Conservation (phyloP, 2,888 invertebrate genomes). For the Pseudococcus jackbeardsleyi region DNA sequence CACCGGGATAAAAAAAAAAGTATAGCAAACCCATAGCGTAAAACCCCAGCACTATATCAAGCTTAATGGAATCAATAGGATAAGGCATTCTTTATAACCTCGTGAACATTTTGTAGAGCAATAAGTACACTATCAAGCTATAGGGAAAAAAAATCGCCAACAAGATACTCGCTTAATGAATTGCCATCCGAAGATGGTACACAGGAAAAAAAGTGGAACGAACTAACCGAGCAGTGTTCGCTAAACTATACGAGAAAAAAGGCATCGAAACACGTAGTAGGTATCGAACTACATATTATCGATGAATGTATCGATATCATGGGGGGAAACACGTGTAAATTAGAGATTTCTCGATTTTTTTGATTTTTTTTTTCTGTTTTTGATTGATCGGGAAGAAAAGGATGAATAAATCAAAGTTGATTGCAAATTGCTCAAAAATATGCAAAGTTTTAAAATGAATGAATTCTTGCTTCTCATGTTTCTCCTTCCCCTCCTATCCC, state of each 20-base stretch:
- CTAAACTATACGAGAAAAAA: neutral
- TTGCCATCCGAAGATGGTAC: constrained; percentile 23
- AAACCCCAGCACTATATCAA: constrained; percentile 48
- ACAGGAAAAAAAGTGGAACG: constrained; percentile 3
- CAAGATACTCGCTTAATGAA: constrained; percentile 42
- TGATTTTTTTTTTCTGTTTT: neutral
- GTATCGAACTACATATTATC: neutral
- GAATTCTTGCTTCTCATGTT: no score
- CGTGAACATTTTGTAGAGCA: constrained; percentile 51
- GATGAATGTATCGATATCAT: neutral
- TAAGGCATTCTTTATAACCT: constrained; percentile 54
- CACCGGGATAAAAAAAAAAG: neutral
- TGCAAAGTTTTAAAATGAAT: no score
- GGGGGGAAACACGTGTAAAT: neutral
- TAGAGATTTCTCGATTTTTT: neutral
- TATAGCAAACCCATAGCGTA: constrained; percentile 22
- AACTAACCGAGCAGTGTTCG: neutral
- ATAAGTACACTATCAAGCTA: constrained; percentile 28
- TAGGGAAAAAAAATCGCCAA: constrained; percentile 34
- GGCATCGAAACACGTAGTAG: neutral
- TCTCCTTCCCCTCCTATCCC: no score
- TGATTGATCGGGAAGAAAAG: no score
- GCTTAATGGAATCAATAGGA: constrained; percentile 55
- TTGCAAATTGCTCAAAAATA: no score
- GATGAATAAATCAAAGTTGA: no score